Evolutionary conservation across 2,113 vertebrate genomes (phyloP), one percentile per base, ranked within the genome.

Genomic region (Melozone crissalis): DNA sequence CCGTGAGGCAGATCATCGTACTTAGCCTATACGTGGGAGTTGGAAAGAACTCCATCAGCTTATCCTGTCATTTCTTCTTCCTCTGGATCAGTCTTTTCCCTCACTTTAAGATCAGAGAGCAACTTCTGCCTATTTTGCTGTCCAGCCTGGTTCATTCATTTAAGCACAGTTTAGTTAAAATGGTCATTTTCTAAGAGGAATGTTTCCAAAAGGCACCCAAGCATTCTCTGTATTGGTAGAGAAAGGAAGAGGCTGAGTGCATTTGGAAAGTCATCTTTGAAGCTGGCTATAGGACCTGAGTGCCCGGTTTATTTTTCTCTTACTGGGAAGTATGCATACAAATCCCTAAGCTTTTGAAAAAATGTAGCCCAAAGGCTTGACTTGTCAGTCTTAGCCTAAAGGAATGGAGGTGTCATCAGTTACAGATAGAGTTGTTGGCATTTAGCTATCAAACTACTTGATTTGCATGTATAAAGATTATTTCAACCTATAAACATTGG

Each of bases 381-480:
- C 15, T 16, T 94, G 63, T 65, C 3, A 4, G 57, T 78, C 83
- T 88, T 84, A 78, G 68, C 90, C 91, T 92, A 18, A 81, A 89
- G 89, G 47, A 74, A 59, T 31, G 39, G 66, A 61, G 63, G 55
- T 88, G 54, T 86, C 87, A 90, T 77, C 75, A 59, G 35, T 37
- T 85, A 39, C 67, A 95, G 84, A 80, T 67, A 91, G 22, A 78
- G 28, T 67, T 80, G 37, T 47, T 96, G 44, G n/a, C 44, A 77
- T 81, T 81, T 84, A 85, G 47, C 44, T 94, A 73, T 85, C 74
- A 91, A 91, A 79, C 63, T 33, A 24, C n/a, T 68, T 68, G 33
- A 91, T 95, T 95, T 92, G 52, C 68, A 88, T 93, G 20, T 65
- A 52, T 59, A 72, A 94, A 90, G 75, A 86, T 41, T 71, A 57